Evolutionary conservation across 2,113 vertebrate genomes (phyloP).

Genomic region (Apodemus speciosus): DNA sequence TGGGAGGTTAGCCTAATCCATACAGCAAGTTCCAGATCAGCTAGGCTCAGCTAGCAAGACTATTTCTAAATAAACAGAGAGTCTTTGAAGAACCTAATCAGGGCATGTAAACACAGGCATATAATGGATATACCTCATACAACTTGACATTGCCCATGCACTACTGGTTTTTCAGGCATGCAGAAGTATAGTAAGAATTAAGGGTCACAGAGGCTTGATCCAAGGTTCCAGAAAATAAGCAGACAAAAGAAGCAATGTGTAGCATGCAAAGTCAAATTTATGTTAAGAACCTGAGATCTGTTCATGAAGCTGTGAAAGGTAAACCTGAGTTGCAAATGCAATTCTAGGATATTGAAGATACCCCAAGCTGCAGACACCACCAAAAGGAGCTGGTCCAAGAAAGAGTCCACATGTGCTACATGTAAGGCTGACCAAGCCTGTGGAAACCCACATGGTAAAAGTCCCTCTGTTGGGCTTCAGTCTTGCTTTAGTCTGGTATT

Average conservation of each 20-base stretch:
- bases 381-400: background rate
- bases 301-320: background rate
- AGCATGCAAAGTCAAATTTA: background rate
- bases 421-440: background rate
- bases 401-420: no score
- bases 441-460: background rate
- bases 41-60: background rate
- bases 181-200: background rate
- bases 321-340: background rate
- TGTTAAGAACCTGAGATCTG: background rate
- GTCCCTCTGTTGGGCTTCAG: background rate
- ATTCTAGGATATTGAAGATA: background rate
- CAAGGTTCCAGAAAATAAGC: background rate
- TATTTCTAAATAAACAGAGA: background rate
- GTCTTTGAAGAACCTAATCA: background rate
- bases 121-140: background rate
- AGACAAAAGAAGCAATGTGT: background rate
- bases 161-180: background rate
- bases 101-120: background rate
- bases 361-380: background rate
- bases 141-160: background rate
- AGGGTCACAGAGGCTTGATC: background rate
- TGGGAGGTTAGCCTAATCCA: background rate
- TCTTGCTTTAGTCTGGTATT: background rate
- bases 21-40: background rate